These are phyloP conservation scores for Margaritifera margaritifera DNA, from an alignment of 2,888 invertebrate species.

Conservation along the genomic window DNA sequence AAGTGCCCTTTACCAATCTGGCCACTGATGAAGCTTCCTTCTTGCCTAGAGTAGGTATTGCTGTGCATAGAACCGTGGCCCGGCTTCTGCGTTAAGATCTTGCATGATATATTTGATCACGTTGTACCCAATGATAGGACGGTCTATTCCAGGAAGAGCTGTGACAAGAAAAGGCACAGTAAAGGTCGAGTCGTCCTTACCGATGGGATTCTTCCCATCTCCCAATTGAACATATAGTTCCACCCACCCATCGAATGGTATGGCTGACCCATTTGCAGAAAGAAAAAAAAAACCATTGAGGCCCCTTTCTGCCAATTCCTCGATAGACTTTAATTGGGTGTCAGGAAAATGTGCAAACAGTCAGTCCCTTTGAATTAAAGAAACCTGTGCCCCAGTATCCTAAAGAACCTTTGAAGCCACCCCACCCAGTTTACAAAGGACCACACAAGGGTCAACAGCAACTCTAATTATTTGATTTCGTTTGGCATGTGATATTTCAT, in stretches of 20 bases:
- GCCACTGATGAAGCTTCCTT: neutral
- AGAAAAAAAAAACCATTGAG: slow-evolving; percentile 3
- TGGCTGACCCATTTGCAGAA: slow-evolving; percentile 10
- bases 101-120: slow-evolving; percentile 13
- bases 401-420: slow-evolving; percentile 5
- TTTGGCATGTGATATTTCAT: neutral
- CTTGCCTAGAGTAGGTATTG: too few relatives aligned
- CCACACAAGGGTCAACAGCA: slow-evolving; percentile 14
- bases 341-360: slow-evolving; percentile 1
- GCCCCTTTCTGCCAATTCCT: slow-evolving; percentile 7
- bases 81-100: neutral
- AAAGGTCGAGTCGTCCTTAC: neutral
- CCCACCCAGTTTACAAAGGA: slow-evolving; percentile 7
- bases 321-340: slow-evolving; percentile 1
- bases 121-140: slow-evolving; percentile 24
- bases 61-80: neutral
- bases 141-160: slow-evolving; percentile 1
- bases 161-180: slow-evolving; percentile 19
- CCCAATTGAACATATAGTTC: slow-evolving; percentile 4
- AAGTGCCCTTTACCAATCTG: neutral
- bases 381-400: slow-evolving; percentile 30
- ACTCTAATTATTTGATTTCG: neutral
- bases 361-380: slow-evolving; percentile 6
- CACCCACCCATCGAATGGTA: slow-evolving; percentile 15
- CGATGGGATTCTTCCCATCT: neutral